phyloP scores from a whole-genome alignment of 2,797 vertebrate genomes.

The Cebuella pygmaea region DNA sequence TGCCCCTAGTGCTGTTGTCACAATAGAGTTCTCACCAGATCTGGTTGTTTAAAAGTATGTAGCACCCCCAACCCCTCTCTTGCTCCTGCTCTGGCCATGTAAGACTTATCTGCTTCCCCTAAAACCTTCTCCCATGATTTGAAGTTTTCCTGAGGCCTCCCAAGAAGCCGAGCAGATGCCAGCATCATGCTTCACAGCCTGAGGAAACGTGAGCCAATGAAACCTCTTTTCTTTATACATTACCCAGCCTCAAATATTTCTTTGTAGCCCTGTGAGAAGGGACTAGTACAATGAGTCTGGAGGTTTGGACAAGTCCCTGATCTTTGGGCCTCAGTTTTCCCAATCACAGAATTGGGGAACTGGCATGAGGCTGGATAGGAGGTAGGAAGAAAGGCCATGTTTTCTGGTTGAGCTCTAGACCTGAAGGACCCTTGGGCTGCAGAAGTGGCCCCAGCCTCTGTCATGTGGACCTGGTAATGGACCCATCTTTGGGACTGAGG shows the following conservation, averaged over 20 bases:
- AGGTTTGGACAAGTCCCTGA: neutral
- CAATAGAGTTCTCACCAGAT: no score
- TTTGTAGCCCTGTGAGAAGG: neutral
- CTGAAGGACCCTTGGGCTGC: neutral
- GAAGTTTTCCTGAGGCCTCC: no score
- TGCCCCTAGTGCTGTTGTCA: no score
- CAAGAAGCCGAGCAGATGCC: no score
- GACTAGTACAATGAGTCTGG: neutral
- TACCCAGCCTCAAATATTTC: neutral
- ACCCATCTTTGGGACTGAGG: neutral
- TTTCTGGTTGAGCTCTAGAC: neutral
- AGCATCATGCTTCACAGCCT: no score
- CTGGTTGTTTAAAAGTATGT: no score
- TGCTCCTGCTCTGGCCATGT: no score
- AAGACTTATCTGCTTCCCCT: no score
- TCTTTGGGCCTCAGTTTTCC: slow-evolving; percentile 38
- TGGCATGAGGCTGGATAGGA: neutral
- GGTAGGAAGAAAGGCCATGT: neutral
- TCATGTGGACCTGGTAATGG: neutral
- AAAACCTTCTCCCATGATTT: no score
- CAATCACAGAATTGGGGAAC: neutral
- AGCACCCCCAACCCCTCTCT: no score
- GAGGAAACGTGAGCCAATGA: no score
- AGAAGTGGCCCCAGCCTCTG: neutral
- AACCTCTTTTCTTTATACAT: no score